Evolutionary conservation across 2,797 vertebrate genomes (phyloP), one percentile per base, ranked within the genome.

Genomic region (Pantherophis alleghaniensis): DNA sequence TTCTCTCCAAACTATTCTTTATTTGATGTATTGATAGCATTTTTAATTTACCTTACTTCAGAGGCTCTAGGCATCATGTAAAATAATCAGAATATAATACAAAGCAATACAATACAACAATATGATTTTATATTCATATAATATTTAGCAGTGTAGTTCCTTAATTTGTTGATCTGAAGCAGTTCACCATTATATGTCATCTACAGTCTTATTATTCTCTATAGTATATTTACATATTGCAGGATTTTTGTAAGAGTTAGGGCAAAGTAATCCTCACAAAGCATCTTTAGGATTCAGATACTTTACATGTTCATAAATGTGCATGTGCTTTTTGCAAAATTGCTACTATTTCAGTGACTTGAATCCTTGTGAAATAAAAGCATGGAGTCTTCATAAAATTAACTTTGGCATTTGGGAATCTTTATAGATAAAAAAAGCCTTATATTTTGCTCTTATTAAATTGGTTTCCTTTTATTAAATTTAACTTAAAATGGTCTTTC

Each of bases 401-500:
- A 61, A 91, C 7, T 11, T 53, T 91, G 28, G 55, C 57, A 59
- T 51, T 93, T 61, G 42, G 22, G 57, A 61, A 47, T 93, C 53
- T n/a, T 20, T 66, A 56, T 91, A 91, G 51, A 55, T 83, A 24
- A 91, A 28, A 92, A 92, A 18, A 66, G 60, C 16, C 63, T 91
- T 56, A 87, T 91, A 37, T 86, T 93, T 91, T 91, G 74, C 61
- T 93, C 90, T 89, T 89, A 91, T 93, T 56, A 55, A 74, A 56
- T 92, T 95, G 94, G 47, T 97, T 97, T 94, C 94, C 86, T 94
- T 93, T 93, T 97, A 97, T 97, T 98, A 97, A 98, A 98, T 96
- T 97, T 66, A 91, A 95, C 97, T 32, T 96, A 95, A 97, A 97
- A 97, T 98, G 95, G 95, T 98, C 96, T 98, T 95, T 98, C 96